Conservation (phyloP, 2,888 invertebrate species). For the Ctena decussata region DNA sequence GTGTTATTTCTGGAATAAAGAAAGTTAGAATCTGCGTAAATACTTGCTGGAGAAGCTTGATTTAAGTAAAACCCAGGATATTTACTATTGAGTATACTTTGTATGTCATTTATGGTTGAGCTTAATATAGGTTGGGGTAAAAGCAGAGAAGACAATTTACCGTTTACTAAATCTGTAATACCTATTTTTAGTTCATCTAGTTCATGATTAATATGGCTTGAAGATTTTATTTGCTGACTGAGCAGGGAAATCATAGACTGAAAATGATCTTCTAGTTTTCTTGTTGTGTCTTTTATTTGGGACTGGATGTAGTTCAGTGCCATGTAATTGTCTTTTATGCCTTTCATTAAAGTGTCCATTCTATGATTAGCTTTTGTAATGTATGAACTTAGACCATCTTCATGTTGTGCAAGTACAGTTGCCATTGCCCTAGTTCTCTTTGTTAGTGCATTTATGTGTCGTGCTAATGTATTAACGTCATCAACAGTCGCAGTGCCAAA, state of each 20-base stretch:
- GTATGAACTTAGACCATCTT: conserved; percentile 23
- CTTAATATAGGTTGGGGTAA: conserved; percentile 10
- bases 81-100: not conserved
- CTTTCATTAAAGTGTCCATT: conserved; percentile 24
- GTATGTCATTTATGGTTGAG: not conserved
- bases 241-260: not conserved
- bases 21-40: conserved; percentile 11
- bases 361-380: conserved; percentile 22
- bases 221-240: not conserved
- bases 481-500: conserved; percentile 59
- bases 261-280: not conserved
- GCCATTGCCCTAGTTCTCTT: conserved; percentile 1
- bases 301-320: not conserved
- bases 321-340: conserved; percentile 22
- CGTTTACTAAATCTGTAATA: not conserved
- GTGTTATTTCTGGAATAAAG: not conserved
- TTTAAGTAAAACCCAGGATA: not conserved
- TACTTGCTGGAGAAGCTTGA: not conserved
- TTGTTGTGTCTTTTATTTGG: not conserved
- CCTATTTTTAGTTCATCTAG: conserved; percentile 5
- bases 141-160: conserved; percentile 22
- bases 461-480: conserved; percentile 41
- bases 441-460: conserved; percentile 26
- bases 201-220: not conserved
- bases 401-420: conserved; percentile 14